Percentiles rank a stretch among this genome's conserved stretches.
Conservation (phyloP, 2,888 invertebrate genomes). For the Scaptodrosophila latifasciaeformis region DNA sequence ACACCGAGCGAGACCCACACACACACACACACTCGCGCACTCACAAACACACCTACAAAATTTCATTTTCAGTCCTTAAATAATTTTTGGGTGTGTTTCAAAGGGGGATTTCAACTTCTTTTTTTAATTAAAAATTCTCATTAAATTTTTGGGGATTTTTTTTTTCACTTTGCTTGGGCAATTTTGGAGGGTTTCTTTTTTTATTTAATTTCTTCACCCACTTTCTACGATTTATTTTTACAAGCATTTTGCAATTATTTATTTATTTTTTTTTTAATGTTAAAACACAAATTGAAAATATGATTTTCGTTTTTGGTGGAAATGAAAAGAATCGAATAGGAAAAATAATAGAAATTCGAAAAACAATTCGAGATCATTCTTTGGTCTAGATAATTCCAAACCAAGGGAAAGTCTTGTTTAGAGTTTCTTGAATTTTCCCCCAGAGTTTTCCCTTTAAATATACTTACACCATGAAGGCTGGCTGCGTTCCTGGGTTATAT, state of each 20-base stretch:
- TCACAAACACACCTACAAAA: conserved; percentile 4
- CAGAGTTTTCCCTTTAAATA: neutral
- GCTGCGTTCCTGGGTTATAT: conserved; percentile 33
- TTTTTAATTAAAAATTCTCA: neutral
- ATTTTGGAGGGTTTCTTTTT: neutral
- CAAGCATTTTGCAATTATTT: neutral
- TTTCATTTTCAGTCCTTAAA: conserved; percentile 1
- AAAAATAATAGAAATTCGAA: neutral
- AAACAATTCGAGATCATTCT: neutral
- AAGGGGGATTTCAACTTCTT: neutral
- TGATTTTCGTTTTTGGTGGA: conserved; percentile 12
- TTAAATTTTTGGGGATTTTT: neutral
- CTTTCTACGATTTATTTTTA: conserved; percentile 15
- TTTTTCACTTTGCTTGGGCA: neutral
- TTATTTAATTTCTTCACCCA: conserved; percentile 15
- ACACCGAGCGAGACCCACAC: too few relatives aligned
- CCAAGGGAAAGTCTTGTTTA: too few relatives aligned
- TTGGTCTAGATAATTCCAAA: too few relatives aligned
- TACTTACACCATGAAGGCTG: conserved; percentile 58
- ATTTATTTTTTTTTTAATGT: conserved; percentile 6
- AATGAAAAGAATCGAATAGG: too few relatives aligned
- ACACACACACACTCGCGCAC: conserved; percentile 16
- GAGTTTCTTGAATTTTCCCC: neutral
- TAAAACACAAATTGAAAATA: conserved; percentile 4
- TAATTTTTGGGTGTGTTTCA: conserved; percentile 2